A percentile compares a stretch with the other conserved stretches of the same genome.
Evolutionary conservation across 2,797 vertebrate genomes (phyloP).

Genomic region (Sebastes cheni): DNA sequence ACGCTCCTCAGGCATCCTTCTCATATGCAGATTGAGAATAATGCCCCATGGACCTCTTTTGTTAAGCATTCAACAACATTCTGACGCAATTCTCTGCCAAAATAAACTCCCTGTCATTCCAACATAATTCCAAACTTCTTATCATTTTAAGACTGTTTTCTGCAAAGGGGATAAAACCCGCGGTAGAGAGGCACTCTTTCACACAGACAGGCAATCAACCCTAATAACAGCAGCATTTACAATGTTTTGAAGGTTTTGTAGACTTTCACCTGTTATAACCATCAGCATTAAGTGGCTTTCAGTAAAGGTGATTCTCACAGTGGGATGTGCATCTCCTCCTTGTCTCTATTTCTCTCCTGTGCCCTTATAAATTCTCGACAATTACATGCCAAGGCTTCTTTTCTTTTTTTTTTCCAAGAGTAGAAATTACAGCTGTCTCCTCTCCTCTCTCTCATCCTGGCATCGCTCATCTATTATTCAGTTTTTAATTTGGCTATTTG

Average conservation of each 20-base stretch:
- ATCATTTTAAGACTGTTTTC: constrained; percentile 68
- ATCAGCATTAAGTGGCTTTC: constrained; percentile 66
- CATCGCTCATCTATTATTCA: constrained; percentile 88
- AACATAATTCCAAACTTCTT: constrained; percentile 68
- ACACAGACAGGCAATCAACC: constrained; percentile 61
- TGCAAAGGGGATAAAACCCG: constrained; percentile 53
- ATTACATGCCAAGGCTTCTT: constrained; percentile 73
- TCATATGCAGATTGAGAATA: constrained; percentile 73
- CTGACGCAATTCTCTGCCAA: constrained; percentile 64
- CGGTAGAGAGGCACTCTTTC: constrained; percentile 50
- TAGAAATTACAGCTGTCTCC: constrained; percentile 84
- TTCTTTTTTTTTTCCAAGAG: constrained; percentile 52
- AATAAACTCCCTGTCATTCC: constrained; percentile 71
- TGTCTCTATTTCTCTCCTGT: constrained; percentile 65
- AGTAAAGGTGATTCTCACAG: constrained; percentile 68
- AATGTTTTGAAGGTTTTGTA: constrained; percentile 70
- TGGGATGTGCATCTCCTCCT: constrained; percentile 56
- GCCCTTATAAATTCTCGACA: constrained; percentile 77
- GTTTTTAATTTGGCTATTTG: constrained; percentile 88
- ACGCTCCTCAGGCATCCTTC: constrained; percentile 59
- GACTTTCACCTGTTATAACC: constrained; percentile 66
- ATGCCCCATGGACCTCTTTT: constrained; percentile 59
- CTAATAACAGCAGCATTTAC: constrained; percentile 73
- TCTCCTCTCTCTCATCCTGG: constrained; percentile 77
- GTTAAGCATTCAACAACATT: constrained; percentile 73